phyloP scores from a whole-genome alignment of 1,140 invertebrate species.

The Elymnias hypermnestra region DNA sequence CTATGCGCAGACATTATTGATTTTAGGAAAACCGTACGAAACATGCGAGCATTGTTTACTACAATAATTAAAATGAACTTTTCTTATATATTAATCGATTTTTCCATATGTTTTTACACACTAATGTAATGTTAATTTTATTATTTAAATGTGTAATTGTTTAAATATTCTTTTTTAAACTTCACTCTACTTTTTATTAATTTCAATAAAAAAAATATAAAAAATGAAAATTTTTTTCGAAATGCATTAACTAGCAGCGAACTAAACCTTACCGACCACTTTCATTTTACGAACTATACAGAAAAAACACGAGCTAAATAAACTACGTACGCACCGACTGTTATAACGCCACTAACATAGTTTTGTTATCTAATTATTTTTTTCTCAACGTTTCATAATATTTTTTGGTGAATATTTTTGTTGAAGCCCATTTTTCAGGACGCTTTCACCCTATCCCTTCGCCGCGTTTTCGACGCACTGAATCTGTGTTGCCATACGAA shows the following conservation, averaged over 20 bases:
- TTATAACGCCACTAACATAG: conserved; percentile 35
- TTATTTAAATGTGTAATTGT: no score
- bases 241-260: not conserved
- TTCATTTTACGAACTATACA: conserved; percentile 20
- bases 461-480: conserved; percentile 22
- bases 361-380: conserved; percentile 19
- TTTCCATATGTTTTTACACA: not conserved
- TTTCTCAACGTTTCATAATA: conserved; percentile 25
- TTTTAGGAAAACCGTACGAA: conserved; percentile 38
- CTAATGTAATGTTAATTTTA: not conserved
- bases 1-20: conserved; percentile 62
- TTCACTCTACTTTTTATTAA: no score
- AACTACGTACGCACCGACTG: conserved; percentile 27
- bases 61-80: conserved; percentile 11
- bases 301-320: conserved; percentile 23
- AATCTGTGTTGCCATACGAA: conserved; percentile 17
- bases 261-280: conserved; percentile 28
- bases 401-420: conserved; percentile 18
- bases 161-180: no score
- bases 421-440: conserved; percentile 24
- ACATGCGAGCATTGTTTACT: conserved; percentile 33
- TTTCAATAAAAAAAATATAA: conserved; percentile 3
- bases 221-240: conserved; percentile 2
- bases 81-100: not conserved
- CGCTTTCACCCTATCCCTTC: conserved; percentile 20